Base-by-base conservation (phyloP, 30 jellyfish, hydroid and myxozoan genomes). In the Cassiopea andromeda region DNA sequence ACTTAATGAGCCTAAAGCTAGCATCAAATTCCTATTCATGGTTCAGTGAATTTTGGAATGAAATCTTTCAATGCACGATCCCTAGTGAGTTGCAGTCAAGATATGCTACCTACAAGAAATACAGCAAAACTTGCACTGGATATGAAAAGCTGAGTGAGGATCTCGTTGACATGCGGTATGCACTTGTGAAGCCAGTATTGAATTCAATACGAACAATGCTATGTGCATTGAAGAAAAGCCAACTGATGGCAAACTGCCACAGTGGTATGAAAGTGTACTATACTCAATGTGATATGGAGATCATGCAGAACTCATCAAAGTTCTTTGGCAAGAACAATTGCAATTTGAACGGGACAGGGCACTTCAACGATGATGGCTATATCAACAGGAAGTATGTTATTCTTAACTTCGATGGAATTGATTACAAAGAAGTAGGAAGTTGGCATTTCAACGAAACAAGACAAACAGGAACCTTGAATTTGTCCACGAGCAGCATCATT, bases 1-100 rank as follows among this genome's bases (percentile, higher is more conserved):
- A 73, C 60, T 78, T 89, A 72, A 68, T 72, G 82, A 57, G 50
- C 13, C 88, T 82, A 45, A 84, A 79, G 18, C 92, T 93, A 27
- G 44, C 10, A 19, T 0, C 69, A 8, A 64, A 64, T 15, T 12
- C 47, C 10, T 70, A 76, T 14, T 43, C 89, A 61, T 90, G 96
- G 93, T 94, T 94, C 43, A 54, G 81, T 14, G 82, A 69, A 46
- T 87, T 85, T 44, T 94, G 98, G 98, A 94, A 84, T 17, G 76
- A 84, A 17, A 73, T 90, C 4, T 94, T 94, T 75, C 57, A 85
- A 16, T 94, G 98, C 81, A 75, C 49, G 15, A 46, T 94, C 27
- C 75, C 50, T 10, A 0, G 0, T 8, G 17, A 0, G 5, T 16
- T 70, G 57, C 1, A 4, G 27, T 19, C 61, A 78, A n/a, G 0